Percentiles rank a stretch among this genome's conserved stretches.
phyloP scores from a whole-genome alignment of 2,888 invertebrate genomes.

The Heliconius sara region DNA sequence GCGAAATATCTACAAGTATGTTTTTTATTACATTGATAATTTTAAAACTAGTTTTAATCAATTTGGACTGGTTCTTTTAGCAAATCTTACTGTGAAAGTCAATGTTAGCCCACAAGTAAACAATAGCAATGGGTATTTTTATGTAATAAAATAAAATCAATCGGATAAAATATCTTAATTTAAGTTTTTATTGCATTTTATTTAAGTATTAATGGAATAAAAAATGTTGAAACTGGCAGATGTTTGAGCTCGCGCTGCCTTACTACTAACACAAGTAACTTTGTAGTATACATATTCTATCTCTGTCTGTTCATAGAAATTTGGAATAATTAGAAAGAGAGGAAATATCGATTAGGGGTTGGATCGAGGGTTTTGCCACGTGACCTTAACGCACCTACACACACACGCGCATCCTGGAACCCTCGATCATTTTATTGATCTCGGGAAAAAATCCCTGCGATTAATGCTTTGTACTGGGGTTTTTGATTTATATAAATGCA shows the following conservation, averaged over 20 bases:
- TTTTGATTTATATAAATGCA: conserved; percentile 31
- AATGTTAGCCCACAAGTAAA: not conserved
- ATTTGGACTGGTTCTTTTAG: too few species aligned
- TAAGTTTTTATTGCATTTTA: conserved; percentile 5
- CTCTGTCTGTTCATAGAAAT: conserved; percentile 49
- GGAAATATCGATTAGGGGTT: conserved; percentile 69
- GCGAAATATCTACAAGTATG: not conserved
- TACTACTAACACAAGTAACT: conserved; percentile 59
- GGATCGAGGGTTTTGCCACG: conserved; percentile 71
- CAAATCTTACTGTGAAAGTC: not conserved
- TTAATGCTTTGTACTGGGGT: conserved; percentile 54
- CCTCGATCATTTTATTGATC: conserved; percentile 77
- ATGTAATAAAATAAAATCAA: not conserved
- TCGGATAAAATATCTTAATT: conserved; percentile 10
- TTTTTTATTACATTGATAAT: not conserved
- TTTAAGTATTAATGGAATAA: conserved; percentile 59
- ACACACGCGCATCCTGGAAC: conserved; percentile 61
- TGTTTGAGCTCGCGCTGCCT: conserved; percentile 71
- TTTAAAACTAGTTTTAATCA: not conserved
- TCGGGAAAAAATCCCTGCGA: conserved; percentile 65
- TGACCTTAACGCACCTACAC: conserved; percentile 65
- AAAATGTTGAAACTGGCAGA: conserved; percentile 77
- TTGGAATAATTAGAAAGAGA: conserved; percentile 56
- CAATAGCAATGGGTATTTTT: not conserved
- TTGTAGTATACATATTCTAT: conserved; percentile 45